Percentiles rank a stretch among this genome's conserved stretches.
Evolutionary conservation across 2,113 vertebrate species (phyloP).

Genomic region (Silurus meridionalis): DNA sequence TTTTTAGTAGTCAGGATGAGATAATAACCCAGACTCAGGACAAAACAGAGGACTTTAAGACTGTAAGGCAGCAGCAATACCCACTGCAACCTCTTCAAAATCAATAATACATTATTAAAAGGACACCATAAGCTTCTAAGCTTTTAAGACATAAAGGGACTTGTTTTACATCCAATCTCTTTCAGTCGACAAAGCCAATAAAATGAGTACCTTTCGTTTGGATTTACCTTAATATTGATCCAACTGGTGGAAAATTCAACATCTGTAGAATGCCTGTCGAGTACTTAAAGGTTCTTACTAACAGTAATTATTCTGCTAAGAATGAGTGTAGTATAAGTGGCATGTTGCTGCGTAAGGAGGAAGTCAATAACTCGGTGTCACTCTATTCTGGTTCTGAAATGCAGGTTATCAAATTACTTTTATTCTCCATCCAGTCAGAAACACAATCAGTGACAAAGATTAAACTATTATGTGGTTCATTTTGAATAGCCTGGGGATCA

Average conservation of each 20-base stretch:
- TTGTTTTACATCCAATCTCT: neutral
- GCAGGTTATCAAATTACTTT: neutral
- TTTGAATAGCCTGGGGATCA: neutral
- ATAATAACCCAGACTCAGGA: neutral
- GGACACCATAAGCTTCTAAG: neutral
- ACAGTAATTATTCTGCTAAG: neutral
- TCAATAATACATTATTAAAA: neutral
- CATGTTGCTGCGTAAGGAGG: neutral
- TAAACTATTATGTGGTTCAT: neutral
- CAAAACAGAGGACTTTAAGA: neutral
- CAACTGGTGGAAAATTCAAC: neutral
- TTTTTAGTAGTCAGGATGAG: too few species aligned
- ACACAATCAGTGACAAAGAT: neutral
- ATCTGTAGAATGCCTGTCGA: neutral
- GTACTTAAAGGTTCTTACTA: neutral
- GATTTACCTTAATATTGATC: constrained; percentile 7
- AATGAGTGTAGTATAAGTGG: neutral
- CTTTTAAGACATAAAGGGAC: neutral
- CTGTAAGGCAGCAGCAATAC: neutral
- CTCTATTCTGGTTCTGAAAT: neutral
- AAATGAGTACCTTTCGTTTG: constrained; percentile 10
- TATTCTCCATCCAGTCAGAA: neutral
- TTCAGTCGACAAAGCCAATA: constrained; percentile 16
- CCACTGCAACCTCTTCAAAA: neutral
- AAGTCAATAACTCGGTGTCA: neutral